phyloP scores from a whole-genome alignment of 64 coral and sea anemone species.

The Cladopsammia gracilis region DNA sequence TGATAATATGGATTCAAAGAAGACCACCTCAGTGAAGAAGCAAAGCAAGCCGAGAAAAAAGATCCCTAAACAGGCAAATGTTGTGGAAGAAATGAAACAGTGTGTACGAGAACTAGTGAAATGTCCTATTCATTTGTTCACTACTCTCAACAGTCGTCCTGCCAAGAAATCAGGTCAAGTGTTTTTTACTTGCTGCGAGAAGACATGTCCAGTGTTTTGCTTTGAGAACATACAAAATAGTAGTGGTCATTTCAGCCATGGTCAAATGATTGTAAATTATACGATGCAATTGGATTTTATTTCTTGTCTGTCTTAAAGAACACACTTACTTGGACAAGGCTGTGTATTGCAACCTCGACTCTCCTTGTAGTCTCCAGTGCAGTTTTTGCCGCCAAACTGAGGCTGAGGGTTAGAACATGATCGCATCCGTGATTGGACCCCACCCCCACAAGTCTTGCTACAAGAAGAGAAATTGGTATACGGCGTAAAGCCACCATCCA shows the following conservation, averaged over 20 bases:
- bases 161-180: no score
- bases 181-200: background rate
- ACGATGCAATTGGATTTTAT: background rate
- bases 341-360: constrained; percentile 81
- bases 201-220: background rate
- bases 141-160: no score
- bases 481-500: constrained; percentile 87
- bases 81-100: no score
- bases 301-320: background rate
- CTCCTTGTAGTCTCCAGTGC: constrained; percentile 77
- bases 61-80: no score
- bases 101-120: no score
- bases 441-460: constrained; percentile 89
- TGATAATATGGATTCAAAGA: no score
- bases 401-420: constrained; percentile 88
- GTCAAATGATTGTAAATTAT: no score
- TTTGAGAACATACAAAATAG: background rate
- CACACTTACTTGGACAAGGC: constrained; percentile 82
- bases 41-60: no score
- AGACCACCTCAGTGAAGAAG: no score
- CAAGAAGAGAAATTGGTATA: constrained; percentile 87
- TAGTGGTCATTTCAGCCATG: no score
- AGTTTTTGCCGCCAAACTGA: constrained; percentile 88
- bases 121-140: no score
- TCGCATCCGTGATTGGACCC: constrained; percentile 69